A percentile compares a stretch with the other conserved stretches of the same genome.
Evolutionary conservation across 2,113 vertebrate species (phyloP).

Genomic region (Paratilapia polleni): DNA sequence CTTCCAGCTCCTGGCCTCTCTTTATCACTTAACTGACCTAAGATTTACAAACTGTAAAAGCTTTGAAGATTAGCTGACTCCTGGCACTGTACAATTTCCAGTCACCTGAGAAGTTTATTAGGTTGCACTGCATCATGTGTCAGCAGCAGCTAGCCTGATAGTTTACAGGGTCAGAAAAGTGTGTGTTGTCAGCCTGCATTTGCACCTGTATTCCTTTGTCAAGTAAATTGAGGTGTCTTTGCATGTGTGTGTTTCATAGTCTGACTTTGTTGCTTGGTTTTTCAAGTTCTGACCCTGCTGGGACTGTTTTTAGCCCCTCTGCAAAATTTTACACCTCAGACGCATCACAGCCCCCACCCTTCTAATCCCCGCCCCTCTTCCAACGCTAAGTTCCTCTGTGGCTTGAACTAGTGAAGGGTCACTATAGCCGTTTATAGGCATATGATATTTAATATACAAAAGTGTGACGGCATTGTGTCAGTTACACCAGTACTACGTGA

Average conservation of each 20-base stretch:
- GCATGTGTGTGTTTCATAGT: constrained; percentile 15
- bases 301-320: constrained; percentile 34
- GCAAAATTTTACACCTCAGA: constrained; percentile 38
- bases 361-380: not conserved
- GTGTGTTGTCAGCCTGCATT: not conserved
- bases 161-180: not conserved
- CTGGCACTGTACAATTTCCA: not conserved
- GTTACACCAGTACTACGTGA: not conserved
- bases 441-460: too few species aligned
- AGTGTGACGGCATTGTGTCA: not conserved
- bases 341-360: not conserved
- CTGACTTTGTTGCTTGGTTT: not conserved
- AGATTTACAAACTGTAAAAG: not conserved
- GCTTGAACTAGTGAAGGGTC: not conserved
- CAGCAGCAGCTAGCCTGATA: not conserved
- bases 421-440: not conserved
- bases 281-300: constrained; percentile 29
- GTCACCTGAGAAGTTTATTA: not conserved
- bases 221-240: not conserved
- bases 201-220: not conserved
- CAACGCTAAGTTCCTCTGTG: not conserved
- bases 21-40: not conserved
- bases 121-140: not conserved
- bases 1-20: not conserved
- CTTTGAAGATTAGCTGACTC: not conserved